Evolutionary conservation across 2,797 vertebrate species (phyloP).

Genomic region (Spinus olivaceus): DNA sequence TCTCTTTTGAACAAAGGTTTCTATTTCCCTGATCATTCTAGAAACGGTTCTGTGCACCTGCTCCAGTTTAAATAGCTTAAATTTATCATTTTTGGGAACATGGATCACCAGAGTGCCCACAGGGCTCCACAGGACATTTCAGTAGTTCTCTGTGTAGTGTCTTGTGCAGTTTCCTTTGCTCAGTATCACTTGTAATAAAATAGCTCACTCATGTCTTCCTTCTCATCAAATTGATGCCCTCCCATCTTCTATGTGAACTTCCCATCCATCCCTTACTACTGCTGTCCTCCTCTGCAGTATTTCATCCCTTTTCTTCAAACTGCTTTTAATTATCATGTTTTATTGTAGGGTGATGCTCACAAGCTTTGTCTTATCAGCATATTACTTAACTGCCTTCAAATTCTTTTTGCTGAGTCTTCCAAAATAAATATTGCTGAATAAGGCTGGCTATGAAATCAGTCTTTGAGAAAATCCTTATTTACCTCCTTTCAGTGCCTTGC

Average conservation of each 20-base stretch:
- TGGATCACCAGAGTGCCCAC: neutral
- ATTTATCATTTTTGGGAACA: neutral
- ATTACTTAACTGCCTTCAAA: neutral
- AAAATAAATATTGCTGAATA: neutral
- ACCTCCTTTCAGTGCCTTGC: neutral
- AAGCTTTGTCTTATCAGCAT: neutral
- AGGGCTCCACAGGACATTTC: neutral
- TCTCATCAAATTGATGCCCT: neutral
- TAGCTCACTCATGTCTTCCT: neutral
- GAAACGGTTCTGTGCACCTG: neutral
- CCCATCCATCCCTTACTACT: neutral
- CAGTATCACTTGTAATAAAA: neutral
- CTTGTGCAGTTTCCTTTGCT: neutral
- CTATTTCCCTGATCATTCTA: neutral
- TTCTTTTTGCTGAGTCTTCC: neutral
- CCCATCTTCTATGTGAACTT: neutral
- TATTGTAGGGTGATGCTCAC: neutral
- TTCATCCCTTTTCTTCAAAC: neutral
- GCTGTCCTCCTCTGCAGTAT: neutral
- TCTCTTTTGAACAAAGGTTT: conserved; percentile 1
- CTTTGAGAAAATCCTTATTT: neutral
- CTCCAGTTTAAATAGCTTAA: neutral
- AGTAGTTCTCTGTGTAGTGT: rapidly evolving
- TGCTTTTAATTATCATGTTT: neutral
- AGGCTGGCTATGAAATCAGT: neutral